A percentile compares a stretch with the other conserved stretches of the same genome.
phyloP scores from a whole-genome alignment of 2,113 vertebrate species.

The Colossoma macropomum region DNA sequence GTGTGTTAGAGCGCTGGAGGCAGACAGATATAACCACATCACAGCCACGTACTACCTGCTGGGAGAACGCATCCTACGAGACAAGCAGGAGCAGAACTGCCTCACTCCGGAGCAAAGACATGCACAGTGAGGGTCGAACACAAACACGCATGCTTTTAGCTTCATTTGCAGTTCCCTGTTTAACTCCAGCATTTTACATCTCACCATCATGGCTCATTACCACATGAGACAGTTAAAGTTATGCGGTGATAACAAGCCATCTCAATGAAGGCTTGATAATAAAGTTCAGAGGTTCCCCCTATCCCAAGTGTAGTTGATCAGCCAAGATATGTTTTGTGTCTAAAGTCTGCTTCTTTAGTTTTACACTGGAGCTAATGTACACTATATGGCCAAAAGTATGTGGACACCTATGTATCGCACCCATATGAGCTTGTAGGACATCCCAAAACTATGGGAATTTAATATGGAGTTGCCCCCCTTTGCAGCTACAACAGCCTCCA shows the following conservation, averaged over 20 bases:
- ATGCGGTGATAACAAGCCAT: not conserved
- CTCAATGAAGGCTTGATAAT: too few species aligned
- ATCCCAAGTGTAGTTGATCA: not conserved
- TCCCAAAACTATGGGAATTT: too few species aligned
- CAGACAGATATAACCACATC: constrained; percentile 80
- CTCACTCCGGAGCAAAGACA: constrained; percentile 61
- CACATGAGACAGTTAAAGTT: not conserved
- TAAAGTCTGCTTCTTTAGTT: too few species aligned
- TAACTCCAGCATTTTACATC: not conserved
- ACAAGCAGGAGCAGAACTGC: constrained; percentile 76
- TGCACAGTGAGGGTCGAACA: constrained; percentile 23
- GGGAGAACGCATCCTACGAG: constrained; percentile 77
- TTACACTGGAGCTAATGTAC: too few species aligned
- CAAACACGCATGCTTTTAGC: not conserved
- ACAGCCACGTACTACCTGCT: constrained; percentile 81
- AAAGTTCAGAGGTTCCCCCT: not conserved
- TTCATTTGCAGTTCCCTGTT: not conserved
- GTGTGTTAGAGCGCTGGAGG: constrained; percentile 74
- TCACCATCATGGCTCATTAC: not conserved
- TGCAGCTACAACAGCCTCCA: too few species aligned
- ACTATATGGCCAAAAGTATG: too few species aligned
- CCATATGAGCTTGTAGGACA: too few species aligned
- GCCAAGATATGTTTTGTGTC: too few species aligned
- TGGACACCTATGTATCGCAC: too few species aligned
- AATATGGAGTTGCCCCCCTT: too few species aligned